Evolutionary conservation across 2,888 invertebrate genomes (phyloP).

Genomic region (Charanyca ferruginea): DNA sequence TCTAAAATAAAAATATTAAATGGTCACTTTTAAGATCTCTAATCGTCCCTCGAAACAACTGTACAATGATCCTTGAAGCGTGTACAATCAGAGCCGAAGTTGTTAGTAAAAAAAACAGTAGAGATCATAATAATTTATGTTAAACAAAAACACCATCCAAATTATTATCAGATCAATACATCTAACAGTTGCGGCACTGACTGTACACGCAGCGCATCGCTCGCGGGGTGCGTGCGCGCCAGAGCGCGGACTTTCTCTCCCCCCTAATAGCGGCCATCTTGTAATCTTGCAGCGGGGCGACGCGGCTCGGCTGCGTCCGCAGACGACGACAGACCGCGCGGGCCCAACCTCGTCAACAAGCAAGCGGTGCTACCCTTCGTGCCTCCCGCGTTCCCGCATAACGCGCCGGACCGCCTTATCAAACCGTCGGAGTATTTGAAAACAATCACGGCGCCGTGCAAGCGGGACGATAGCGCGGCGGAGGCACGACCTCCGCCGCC

Average conservation of each 20-base stretch:
- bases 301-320: conserved; percentile 84
- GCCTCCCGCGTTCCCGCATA: conserved; percentile 96
- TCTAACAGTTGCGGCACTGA: conserved; percentile 57
- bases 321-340: conserved; percentile 90
- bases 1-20: neutral
- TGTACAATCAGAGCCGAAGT: conserved; percentile 46
- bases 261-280: conserved; percentile 75
- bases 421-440: conserved; percentile 98
- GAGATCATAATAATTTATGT: conserved; percentile 56
- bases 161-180: conserved; percentile 47
- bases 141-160: conserved; percentile 50
- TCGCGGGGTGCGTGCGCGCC: conserved; percentile 79
- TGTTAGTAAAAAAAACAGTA: conserved; percentile 26
- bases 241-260: conserved; percentile 87
- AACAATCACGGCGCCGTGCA: conserved; percentile 94
- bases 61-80: neutral
- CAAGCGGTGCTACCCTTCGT: conserved; percentile 97
- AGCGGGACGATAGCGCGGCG: conserved; percentile 88
- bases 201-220: conserved; percentile 65
- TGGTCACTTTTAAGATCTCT: neutral
- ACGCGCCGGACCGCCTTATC: conserved; percentile 96
- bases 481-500: conserved; percentile 92
- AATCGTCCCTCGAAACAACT: neutral
- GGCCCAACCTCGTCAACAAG: conserved; percentile 94
- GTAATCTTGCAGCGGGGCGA: conserved; percentile 86